A percentile compares a stretch with the other conserved stretches of the same genome.
phyloP scores from a whole-genome alignment of 2,797 vertebrate species.

The Anabacerthia variegaticeps region DNA sequence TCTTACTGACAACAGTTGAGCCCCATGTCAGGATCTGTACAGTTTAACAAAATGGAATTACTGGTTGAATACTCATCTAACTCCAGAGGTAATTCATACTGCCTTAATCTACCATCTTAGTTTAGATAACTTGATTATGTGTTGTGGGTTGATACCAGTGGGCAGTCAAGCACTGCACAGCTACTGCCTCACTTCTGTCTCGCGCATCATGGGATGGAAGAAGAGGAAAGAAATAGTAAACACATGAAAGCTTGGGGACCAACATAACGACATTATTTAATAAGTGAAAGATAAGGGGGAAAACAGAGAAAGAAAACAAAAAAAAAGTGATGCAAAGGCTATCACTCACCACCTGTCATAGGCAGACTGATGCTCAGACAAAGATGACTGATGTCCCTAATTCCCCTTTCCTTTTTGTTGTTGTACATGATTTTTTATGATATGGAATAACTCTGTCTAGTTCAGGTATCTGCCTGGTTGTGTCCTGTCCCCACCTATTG shows the following conservation, averaged over 20 bases:
- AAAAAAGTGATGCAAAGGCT: neutral
- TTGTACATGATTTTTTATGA: neutral
- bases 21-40: neutral
- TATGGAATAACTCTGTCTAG: neutral
- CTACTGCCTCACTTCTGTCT: neutral
- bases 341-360: neutral
- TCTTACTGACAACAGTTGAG: neutral
- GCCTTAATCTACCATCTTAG: neutral
- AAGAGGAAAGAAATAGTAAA: neutral
- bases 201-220: rapidly evolving
- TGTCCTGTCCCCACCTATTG: neutral
- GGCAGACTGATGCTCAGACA: neutral
- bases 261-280: neutral
- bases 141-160: neutral
- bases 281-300: neutral
- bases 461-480: neutral
- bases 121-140: neutral
- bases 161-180: neutral
- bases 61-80: neutral
- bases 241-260: too few relatives aligned
- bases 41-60: neutral
- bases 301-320: neutral
- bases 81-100: neutral
- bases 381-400: neutral
- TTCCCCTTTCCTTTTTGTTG: neutral